These are phyloP conservation scores for Apis dorsata DNA, from an alignment of 1,140 invertebrate genomes.

Conservation along the genomic window DNA sequence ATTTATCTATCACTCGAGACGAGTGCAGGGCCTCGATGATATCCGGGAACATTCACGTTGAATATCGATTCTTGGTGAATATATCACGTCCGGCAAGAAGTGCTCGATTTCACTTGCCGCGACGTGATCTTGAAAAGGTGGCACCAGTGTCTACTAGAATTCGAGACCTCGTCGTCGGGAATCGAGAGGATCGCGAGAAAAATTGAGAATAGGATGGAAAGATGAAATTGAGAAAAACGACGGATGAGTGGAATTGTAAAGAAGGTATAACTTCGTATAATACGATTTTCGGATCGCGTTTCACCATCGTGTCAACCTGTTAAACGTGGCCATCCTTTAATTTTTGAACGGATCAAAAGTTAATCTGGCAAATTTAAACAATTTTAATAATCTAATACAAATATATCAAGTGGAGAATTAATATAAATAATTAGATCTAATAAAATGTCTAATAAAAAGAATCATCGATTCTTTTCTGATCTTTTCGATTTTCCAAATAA, in stretches of 20 bases:
- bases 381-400: too few species aligned
- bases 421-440: too few species aligned
- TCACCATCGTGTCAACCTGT: background rate
- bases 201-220: background rate
- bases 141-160: constrained; percentile 3
- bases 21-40: background rate
- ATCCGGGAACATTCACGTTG: constrained; percentile 17
- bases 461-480: too few species aligned
- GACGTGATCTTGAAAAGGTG: background rate
- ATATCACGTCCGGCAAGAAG: constrained; percentile 43
- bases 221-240: background rate
- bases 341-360: too few species aligned
- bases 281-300: background rate
- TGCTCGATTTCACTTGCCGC: constrained; percentile 38
- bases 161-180: background rate
- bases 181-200: too few species aligned
- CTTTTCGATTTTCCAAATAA: too few species aligned
- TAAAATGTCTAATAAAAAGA: too few species aligned
- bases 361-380: too few species aligned
- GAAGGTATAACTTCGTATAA: background rate
- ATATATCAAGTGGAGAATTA: too few species aligned
- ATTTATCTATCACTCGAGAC: constrained; percentile 18
- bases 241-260: background rate
- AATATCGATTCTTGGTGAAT: constrained; percentile 26
- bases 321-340: too few species aligned